phyloP scores from a whole-genome alignment of 35 echinoderm and acorn worm genomes.

The Chiridota heheva region DNA sequence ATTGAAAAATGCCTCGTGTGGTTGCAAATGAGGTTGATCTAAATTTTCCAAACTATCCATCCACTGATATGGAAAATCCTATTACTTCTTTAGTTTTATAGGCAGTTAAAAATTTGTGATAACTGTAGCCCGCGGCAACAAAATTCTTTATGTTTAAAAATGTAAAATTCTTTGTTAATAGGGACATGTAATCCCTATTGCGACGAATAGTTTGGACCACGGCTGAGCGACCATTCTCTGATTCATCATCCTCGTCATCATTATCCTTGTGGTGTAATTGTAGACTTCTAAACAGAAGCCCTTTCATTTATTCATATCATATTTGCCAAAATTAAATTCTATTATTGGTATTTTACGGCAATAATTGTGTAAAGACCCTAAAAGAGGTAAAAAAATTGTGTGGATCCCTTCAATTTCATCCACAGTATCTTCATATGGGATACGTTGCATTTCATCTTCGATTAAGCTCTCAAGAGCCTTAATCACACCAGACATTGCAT shows the following conservation, averaged over 20 bases:
- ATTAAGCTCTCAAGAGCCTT: neutral
- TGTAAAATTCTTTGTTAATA: constrained; percentile 31
- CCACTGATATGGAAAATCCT: constrained; percentile 47
- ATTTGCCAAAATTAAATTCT: constrained; percentile 52
- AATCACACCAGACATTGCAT: neutral
- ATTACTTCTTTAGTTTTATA: constrained; percentile 38
- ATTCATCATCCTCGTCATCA: neutral
- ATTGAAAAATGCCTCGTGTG: constrained; percentile 48
- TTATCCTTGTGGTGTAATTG: too few species aligned
- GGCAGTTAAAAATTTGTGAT: constrained; percentile 42
- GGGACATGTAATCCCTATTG: neutral
- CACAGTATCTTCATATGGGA: neutral
- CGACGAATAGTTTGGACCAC: constrained; percentile 25
- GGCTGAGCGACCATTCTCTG: neutral
- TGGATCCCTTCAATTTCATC: neutral
- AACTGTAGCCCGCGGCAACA: constrained; percentile 35
- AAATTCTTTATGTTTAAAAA: constrained; percentile 46
- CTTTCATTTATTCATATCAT: constrained; percentile 50
- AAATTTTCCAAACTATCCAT: constrained; percentile 39
- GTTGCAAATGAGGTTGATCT: neutral
- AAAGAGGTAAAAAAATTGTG: neutral
- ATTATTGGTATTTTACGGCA: constrained; percentile 34
- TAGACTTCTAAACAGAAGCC: constrained; percentile 7
- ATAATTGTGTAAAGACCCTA: constrained; percentile 10
- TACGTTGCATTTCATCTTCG: neutral